These are phyloP conservation scores for Ecdyonurus torrentis DNA, from an alignment of 2,888 invertebrate species.

Conservation along the genomic window DNA sequence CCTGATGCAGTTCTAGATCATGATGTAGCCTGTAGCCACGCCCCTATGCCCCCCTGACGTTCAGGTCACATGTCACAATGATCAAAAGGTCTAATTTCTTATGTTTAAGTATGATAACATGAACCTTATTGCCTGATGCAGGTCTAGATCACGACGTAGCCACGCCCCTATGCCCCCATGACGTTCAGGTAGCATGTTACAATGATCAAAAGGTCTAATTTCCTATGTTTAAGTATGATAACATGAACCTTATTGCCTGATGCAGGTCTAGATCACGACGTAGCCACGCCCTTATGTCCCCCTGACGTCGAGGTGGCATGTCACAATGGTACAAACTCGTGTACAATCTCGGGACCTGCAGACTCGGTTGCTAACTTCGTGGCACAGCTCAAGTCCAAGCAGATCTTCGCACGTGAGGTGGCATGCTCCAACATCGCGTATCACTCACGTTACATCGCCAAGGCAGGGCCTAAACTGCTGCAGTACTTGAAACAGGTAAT, in stretches of 20 bases:
- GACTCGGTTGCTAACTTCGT: conserved; percentile 49
- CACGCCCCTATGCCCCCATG: conserved; percentile 41
- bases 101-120: conserved; percentile 23
- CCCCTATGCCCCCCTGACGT: conserved; percentile 52
- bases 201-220: too few relatives aligned
- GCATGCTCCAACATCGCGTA: conserved; percentile 79
- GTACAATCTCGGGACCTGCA: conserved; percentile 79
- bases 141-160: conserved; percentile 27
- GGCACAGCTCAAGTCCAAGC: conserved; percentile 43
- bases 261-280: conserved; percentile 26
- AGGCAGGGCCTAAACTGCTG: conserved; percentile 48
- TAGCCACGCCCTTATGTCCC: conserved; percentile 38
- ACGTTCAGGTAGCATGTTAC: conserved; percentile 72
- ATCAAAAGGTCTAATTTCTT: not conserved
- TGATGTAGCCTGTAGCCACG: conserved; percentile 23
- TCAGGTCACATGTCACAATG: conserved; percentile 74
- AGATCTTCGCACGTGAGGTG: conserved; percentile 66
- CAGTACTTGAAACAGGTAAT: conserved; percentile 41
- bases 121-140: conserved; percentile 25
- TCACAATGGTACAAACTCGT: conserved; percentile 69
- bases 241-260: conserved; percentile 20
- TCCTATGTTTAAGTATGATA: too few relatives aligned
- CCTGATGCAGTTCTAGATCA: conserved; percentile 23
- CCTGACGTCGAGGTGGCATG: conserved; percentile 70
- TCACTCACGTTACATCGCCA: conserved; percentile 66